Base-by-base conservation (phyloP, 2,113 vertebrate species). In the Channa argus region DNA sequence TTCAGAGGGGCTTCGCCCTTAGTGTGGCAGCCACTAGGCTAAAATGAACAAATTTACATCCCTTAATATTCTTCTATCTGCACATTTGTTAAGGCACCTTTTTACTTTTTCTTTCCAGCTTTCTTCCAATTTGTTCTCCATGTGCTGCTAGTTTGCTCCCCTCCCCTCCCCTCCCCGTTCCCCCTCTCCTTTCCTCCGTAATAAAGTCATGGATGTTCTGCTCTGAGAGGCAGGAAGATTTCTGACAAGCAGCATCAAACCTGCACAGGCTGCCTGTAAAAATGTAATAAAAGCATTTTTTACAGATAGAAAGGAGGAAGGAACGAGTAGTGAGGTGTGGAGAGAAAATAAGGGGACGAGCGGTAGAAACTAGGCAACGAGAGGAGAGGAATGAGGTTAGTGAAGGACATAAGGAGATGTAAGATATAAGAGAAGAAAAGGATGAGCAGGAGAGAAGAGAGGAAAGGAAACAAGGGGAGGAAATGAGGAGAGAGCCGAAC, bases 161-260 rank as follows among this genome's bases (percentile, higher is more conserved):
- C 9, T n/a, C 10, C 34, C 7, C 14, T 8, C 37, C 41, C n/a
- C 10, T 5, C 15, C 2, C 8, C 14, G 2, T 11, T 15, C 24
- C 14, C 33, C 34, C 4, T 55, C 8, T 10, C 52, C 62, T 6
- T 54, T 33, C 11, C 15, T 24, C 5, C 5, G 2, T 75, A 58
- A 77, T 84, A 51, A 83, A 83, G 70, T 56, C 70, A 45, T 49
- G 36, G 68, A 54, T 46, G 60, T 50, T 49, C 0, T 33, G 65
- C 59, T 77, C 14, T 0, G 3, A 51, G 63, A 77, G 15, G 69
- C 66, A 71, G 65, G 64, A 36, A 4, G 50, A 13, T 52, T 62
- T 58, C 13, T 72, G 56, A 84, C 77, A 76, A 55, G 68, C 44
- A 65, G 55, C 74, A 6, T 85, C 64, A 81, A 74, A 78, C 58